phyloP scores from a whole-genome alignment of 2,113 vertebrate genomes.

The Cyprinodon variegatus region DNA sequence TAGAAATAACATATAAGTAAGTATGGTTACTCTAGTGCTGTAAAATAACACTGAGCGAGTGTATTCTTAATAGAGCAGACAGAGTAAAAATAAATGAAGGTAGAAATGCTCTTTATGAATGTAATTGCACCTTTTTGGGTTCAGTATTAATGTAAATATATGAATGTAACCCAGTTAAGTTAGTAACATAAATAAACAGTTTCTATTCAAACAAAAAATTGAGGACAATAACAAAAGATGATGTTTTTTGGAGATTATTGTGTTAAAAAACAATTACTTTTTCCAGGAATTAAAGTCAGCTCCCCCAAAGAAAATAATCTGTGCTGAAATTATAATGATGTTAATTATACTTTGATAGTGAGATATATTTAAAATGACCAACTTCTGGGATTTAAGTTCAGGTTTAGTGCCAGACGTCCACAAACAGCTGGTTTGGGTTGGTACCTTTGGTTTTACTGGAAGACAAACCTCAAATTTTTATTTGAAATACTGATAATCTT shows the following conservation, averaged over 20 bases:
- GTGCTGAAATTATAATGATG: neutral
- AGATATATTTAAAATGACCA: too few relatives aligned
- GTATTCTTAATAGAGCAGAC: slow-evolving; percentile 2
- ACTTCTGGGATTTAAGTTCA: too few relatives aligned
- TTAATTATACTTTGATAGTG: too few relatives aligned
- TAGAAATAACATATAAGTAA: slow-evolving; percentile 52
- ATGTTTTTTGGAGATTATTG: neutral
- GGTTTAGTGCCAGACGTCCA: too few relatives aligned
- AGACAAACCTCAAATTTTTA: too few relatives aligned
- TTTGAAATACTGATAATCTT: too few relatives aligned
- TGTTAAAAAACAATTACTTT: neutral
- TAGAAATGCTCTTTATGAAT: neutral
- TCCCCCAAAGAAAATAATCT: neutral
- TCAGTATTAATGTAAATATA: slow-evolving; percentile 6
- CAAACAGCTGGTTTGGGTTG: too few relatives aligned
- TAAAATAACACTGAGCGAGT: slow-evolving; percentile 31
- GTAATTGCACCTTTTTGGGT: neutral
- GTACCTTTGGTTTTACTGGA: too few relatives aligned
- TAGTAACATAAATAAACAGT: slow-evolving; percentile 20
- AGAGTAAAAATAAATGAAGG: neutral
- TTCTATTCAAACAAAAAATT: slow-evolving; percentile 22
- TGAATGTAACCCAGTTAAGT: neutral
- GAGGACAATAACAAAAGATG: neutral
- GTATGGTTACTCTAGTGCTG: slow-evolving; percentile 38
- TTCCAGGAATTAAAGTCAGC: neutral